phyloP scores from a whole-genome alignment of 2,888 invertebrate species.

The Trissolcus brochymenae region DNA sequence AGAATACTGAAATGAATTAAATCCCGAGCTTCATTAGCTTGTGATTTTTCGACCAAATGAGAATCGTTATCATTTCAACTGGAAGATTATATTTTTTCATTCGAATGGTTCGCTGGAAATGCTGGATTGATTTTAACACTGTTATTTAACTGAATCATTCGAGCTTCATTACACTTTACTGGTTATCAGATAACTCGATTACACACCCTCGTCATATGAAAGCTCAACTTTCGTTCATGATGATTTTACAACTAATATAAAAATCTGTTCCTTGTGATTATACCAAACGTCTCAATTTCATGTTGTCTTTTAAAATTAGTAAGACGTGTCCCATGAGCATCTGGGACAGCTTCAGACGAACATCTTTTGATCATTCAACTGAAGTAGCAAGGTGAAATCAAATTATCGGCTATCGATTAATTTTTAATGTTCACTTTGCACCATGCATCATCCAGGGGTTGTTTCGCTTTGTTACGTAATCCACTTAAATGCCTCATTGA shows the following conservation, averaged over 20 bases:
- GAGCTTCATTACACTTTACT: constrained; percentile 20
- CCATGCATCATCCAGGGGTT: constrained; percentile 19
- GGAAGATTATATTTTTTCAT: too few species aligned
- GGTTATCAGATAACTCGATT: constrained; percentile 27
- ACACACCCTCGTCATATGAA: constrained; percentile 19
- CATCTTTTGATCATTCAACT: neutral
- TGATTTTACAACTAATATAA: neutral
- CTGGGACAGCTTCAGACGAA: too few species aligned
- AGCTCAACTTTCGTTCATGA: constrained; percentile 9
- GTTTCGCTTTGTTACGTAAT: constrained; percentile 61
- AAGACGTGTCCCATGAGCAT: too few species aligned
- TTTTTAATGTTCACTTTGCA: constrained; percentile 32
- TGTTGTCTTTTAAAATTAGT: too few species aligned
- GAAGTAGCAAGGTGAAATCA: neutral
- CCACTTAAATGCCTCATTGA: constrained; percentile 63
- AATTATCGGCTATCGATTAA: constrained; percentile 15
- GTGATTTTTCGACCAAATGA: too few species aligned
- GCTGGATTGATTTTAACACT: constrained; percentile 8
- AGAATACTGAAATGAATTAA: too few species aligned
- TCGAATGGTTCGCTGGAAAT: constrained; percentile 4
- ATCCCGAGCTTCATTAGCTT: too few species aligned
- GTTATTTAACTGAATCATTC: constrained; percentile 17
- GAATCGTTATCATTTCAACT: too few species aligned
- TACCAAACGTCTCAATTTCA: neutral
- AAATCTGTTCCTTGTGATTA: neutral